phyloP scores from a whole-genome alignment of 2,113 vertebrate species.

The Typhlomys cinereus region DNA sequence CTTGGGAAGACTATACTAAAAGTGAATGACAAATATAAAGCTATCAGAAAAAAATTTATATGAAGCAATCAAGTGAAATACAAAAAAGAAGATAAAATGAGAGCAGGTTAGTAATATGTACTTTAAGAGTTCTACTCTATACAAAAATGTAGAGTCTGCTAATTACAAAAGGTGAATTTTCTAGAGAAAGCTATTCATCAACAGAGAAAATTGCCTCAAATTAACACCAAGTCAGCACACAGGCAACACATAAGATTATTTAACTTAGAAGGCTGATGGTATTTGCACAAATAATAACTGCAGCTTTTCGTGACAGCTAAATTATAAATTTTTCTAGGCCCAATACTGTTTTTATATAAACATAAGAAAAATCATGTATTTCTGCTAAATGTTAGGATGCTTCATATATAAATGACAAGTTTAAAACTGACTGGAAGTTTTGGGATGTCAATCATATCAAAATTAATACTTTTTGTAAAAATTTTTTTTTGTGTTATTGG shows the following conservation, averaged over 20 bases:
- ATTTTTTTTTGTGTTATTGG: too few relatives aligned
- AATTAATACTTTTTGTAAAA: slow-evolving; percentile 8
- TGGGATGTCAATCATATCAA: not conserved
- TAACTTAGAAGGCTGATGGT: not conserved
- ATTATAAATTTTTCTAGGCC: not conserved
- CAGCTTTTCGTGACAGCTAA: not conserved
- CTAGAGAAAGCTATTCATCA: not conserved
- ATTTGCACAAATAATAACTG: not conserved
- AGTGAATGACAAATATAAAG: not conserved
- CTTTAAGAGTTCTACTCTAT: not conserved
- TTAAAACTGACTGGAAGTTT: not conserved
- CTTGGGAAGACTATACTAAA: not conserved
- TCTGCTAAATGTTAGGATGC: not conserved
- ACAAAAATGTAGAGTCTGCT: not conserved
- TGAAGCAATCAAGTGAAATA: not conserved
- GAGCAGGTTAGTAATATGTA: not conserved
- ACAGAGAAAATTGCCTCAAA: not conserved
- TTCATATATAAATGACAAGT: not conserved
- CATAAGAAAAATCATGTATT: not conserved
- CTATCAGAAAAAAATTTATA: not conserved
- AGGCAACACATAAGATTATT: not conserved
- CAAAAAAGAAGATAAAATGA: not conserved
- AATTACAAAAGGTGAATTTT: slow-evolving; percentile 10
- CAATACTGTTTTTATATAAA: not conserved
- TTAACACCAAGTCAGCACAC: not conserved